Evolutionary conservation across 1,140 invertebrate genomes (phyloP).

Genomic region (Drosophila pallidifrons): DNA sequence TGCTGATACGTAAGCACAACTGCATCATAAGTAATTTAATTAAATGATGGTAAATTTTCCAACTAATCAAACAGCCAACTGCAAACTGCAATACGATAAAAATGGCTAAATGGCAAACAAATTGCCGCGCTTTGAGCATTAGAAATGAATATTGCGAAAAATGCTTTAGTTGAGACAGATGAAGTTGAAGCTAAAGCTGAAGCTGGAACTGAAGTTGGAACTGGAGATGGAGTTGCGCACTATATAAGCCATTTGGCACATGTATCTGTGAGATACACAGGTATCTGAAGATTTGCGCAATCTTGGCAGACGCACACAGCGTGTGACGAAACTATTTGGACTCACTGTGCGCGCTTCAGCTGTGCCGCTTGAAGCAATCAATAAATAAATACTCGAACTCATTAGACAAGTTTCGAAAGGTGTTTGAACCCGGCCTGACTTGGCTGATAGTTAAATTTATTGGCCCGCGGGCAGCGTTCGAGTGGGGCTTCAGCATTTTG

Average conservation of each 20-base stretch:
- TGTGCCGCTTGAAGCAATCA: slow-evolving; percentile 51
- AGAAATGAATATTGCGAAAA: slow-evolving; percentile 63
- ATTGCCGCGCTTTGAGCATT: slow-evolving; percentile 41
- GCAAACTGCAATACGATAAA: slow-evolving; percentile 27
- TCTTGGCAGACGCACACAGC: slow-evolving; percentile 28
- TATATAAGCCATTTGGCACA: slow-evolving; percentile 5
- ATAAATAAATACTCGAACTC: slow-evolving; percentile 62
- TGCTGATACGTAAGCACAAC: slow-evolving; percentile 66
- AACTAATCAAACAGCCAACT: slow-evolving; percentile 68
- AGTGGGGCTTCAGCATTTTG: slow-evolving; percentile 37
- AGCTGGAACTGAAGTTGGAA: background rate
- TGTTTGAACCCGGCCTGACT: slow-evolving; percentile 71
- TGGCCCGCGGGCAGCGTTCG: slow-evolving; percentile 44
- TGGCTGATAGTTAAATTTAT: slow-evolving; percentile 35
- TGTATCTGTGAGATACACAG: background rate
- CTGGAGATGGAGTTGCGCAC: background rate
- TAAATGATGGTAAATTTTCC: slow-evolving; percentile 80
- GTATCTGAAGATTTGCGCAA: slow-evolving; percentile 37
- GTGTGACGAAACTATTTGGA: slow-evolving; percentile 46
- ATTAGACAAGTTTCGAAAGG: slow-evolving; percentile 76
- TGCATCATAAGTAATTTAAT: slow-evolving; percentile 75
- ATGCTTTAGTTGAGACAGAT: slow-evolving; percentile 41
- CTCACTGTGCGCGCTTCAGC: slow-evolving; percentile 32
- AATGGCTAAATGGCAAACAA: slow-evolving; percentile 46
- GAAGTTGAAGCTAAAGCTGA: slow-evolving; percentile 8